These are phyloP conservation scores for Nyctibius bracteatus DNA, from an alignment of 2,113 vertebrate species.

Conservation along the genomic window DNA sequence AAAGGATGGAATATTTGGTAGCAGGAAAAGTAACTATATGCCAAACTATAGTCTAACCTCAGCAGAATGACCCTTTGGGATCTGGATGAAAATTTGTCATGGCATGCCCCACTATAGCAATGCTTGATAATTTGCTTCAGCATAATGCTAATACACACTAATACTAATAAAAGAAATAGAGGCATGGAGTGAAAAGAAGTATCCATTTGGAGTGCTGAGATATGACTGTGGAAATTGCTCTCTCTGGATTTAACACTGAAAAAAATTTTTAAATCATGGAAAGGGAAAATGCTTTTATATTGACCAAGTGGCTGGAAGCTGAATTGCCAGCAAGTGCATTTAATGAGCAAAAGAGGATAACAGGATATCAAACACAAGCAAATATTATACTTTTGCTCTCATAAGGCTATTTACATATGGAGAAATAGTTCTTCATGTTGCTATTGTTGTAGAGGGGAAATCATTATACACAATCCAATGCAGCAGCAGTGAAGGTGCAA, in stretches of 20 bases:
- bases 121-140: not conserved
- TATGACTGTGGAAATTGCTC: not conserved
- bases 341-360: not conserved
- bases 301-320: not conserved
- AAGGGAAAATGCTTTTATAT: not conserved
- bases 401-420: not conserved
- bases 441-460: not conserved
- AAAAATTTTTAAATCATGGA: not conserved
- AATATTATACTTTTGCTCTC: not conserved
- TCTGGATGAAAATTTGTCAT: not conserved
- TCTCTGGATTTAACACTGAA: not conserved
- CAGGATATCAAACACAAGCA: not conserved
- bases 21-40: not conserved
- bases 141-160: not conserved
- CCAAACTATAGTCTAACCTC: not conserved
- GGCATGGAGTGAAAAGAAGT: not conserved
- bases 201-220: not conserved
- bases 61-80: not conserved
- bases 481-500: not conserved
- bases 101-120: not conserved
- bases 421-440: not conserved
- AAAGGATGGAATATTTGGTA: not conserved
- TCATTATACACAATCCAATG: not conserved
- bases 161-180: not conserved
- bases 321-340: not conserved